phyloP scores from a whole-genome alignment of 1,140 invertebrate genomes.

The Orius insidiosus region DNA sequence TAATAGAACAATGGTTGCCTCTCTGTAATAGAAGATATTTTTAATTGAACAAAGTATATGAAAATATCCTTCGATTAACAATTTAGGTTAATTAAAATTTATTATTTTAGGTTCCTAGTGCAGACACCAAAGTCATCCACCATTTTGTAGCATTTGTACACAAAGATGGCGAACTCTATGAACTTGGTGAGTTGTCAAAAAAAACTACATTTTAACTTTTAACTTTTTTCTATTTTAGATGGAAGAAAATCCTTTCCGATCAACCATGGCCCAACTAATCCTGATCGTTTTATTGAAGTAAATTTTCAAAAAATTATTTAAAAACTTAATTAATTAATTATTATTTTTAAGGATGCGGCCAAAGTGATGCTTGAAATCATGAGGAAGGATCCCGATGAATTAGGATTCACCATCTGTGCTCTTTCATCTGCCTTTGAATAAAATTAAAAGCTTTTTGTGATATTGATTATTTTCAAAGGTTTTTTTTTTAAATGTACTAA shows the following conservation, averaged over 20 bases:
- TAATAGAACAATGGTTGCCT: too few species aligned
- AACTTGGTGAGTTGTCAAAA: constrained; percentile 59
- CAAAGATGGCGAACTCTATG: constrained; percentile 69
- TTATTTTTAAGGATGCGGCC: constrained; percentile 55
- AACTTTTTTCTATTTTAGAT: constrained; percentile 43
- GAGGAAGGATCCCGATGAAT: constrained; percentile 60
- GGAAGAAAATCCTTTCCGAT: constrained; percentile 72
- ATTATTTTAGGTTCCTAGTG: constrained; percentile 47
- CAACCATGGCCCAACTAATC: constrained; percentile 59
- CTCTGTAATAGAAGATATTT: too few species aligned
- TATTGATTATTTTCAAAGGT: too few species aligned
- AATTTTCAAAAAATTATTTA: too few species aligned
- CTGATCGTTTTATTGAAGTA: constrained; percentile 54
- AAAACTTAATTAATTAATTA: constrained; percentile 2
- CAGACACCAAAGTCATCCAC: constrained; percentile 57
- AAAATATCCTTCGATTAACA: too few species aligned
- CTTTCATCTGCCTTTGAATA: constrained; percentile 36
- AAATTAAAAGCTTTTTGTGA: too few species aligned
- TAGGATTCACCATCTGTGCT: constrained; percentile 68
- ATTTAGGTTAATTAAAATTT: too few species aligned
- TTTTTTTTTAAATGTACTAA: too few species aligned
- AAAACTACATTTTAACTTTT: too few species aligned
- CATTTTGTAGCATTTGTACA: constrained; percentile 83
- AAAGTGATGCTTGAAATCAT: constrained; percentile 68
- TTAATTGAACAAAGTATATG: too few species aligned